Conservation (phyloP, 2,888 invertebrate genomes). For the Drosophila macrospina region DNA sequence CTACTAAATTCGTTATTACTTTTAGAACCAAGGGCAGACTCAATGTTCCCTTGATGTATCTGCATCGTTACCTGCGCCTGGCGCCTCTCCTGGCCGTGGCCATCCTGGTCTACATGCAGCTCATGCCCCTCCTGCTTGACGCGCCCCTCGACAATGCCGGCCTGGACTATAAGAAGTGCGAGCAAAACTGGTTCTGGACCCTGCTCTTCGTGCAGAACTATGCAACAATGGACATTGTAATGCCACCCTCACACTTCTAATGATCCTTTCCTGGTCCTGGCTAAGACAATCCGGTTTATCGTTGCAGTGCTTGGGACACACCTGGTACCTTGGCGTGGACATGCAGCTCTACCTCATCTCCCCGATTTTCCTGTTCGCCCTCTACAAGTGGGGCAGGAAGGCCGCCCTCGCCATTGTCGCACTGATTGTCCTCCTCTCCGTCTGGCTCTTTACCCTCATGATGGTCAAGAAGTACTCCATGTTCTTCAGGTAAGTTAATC, state of each 20-base stretch:
- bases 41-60: constrained; percentile 74
- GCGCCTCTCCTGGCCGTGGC: constrained; percentile 86
- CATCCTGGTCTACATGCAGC: constrained; percentile 85
- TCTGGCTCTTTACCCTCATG: constrained; percentile 62
- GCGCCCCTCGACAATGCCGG: constrained; percentile 84
- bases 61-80: constrained; percentile 84
- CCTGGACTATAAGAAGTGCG: constrained; percentile 56
- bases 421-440: constrained; percentile 61
- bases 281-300: not conserved
- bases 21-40: constrained; percentile 61
- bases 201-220: constrained; percentile 86
- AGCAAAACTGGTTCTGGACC: constrained; percentile 84
- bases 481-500: constrained; percentile 46
- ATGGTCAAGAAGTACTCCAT: constrained; percentile 57
- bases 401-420: constrained; percentile 53
- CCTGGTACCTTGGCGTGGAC: constrained; percentile 87
- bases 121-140: constrained; percentile 84
- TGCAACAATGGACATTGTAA: constrained; percentile 74
- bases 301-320: constrained; percentile 85
- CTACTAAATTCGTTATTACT: not conserved
- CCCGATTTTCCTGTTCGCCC: constrained; percentile 86
- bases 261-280: too few species aligned
- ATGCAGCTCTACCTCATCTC: constrained; percentile 87
- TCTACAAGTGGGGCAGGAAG: constrained; percentile 82
- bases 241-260: too few species aligned